Evolutionary conservation across 2,797 vertebrate species (phyloP), one percentile per base, ranked within the genome.

Genomic region (Luscinia megarhynchos): DNA sequence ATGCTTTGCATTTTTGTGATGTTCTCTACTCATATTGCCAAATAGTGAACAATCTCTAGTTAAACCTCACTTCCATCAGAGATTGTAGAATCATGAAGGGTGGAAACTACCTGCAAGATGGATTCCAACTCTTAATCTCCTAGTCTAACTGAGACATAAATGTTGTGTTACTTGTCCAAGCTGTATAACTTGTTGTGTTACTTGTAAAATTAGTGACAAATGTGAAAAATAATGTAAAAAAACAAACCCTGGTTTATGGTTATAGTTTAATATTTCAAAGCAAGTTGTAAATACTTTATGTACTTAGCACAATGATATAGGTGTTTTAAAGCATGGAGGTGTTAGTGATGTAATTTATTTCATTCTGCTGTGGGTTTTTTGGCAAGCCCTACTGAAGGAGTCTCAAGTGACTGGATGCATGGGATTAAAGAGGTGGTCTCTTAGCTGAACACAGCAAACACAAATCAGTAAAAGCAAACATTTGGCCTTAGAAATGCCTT

Each of bases 381-480:
- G 8, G 9, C 18, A 55, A 74, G 22, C 13, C 11, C 6, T 62
- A 0, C 20, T 19, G 14, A 9, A n/a, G 13, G n/a, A 55, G 12
- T 59, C 24, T 12, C 8, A 34, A 17, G 55, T 46, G 11, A 6
- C 4, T 59, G 45, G 9, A 17, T 17, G 23, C 1, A 1, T 29
- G 9, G 22, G 41, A 4, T 43, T 40, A 54, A 55, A 41, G 10
- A 26, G 11, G 2, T 1, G 0, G 2, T 41, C 11, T 58, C 22
- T 40, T n/a, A 51, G 36, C 21, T 78, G 41, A 67, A 43, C 9
- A 27, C 32, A 34, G 34, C 34, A 69, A 61, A 38, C 4, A 21
- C 21, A 51, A 63, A 12, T 23, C 57, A 85, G 9, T 38, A n/a
- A 62, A 22, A 77, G 8, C 4, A 70, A 75, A 53, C 3, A 12